Conservation (phyloP, 2,113 vertebrate species). For the Menura novaehollandiae region DNA sequence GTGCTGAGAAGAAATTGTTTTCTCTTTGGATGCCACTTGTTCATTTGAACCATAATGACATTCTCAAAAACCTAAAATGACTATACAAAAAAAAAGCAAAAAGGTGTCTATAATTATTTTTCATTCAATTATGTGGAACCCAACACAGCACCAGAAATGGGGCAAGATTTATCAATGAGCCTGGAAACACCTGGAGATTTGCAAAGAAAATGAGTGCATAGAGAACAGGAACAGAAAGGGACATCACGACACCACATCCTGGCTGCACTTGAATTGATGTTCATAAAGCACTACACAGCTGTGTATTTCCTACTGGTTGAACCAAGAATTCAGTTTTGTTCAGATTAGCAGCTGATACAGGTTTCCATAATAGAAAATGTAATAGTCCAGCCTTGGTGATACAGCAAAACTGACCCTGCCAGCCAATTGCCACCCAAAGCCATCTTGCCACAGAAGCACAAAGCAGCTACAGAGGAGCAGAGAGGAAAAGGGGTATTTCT, state of each 20-base stretch:
- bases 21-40: neutral
- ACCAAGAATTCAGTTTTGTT: neutral
- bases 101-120: neutral
- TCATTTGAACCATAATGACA: neutral
- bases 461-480: neutral
- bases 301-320: neutral
- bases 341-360: rapidly evolving
- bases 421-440: neutral
- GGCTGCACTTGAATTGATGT: neutral
- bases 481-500: neutral
- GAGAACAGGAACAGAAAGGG: neutral
- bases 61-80: neutral
- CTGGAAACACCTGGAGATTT: neutral
- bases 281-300: neutral
- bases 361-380: neutral
- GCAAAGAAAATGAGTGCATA: neutral
- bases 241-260: too few species aligned
- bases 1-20: neutral
- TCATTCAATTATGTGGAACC: neutral
- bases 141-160: neutral
- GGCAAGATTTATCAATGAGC: neutral
- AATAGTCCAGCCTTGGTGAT: neutral
- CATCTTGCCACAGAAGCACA: neutral
- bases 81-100: neutral
- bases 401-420: neutral